Base-by-base conservation (phyloP, 2,888 invertebrate genomes). In the Phania funesta region DNA sequence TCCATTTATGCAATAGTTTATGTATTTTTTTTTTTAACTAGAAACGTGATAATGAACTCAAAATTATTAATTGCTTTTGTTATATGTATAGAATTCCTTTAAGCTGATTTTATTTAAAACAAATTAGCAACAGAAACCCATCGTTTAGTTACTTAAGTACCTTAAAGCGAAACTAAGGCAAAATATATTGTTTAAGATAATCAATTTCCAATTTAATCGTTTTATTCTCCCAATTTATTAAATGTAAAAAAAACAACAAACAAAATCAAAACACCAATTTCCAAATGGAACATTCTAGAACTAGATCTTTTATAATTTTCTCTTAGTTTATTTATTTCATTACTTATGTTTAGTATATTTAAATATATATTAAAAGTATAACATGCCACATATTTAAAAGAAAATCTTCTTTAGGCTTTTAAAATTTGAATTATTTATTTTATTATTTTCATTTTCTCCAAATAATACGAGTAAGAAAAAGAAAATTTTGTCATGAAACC, bases 141-240 rank as follows among this genome's bases (percentile, higher is more conserved):
- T 75, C 78, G 82, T 70, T 82, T 82, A 82, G 64, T 78, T 82
- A 50, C 74, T 74, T 82, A 78, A 82, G 82, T 70, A 78, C n/a
- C 64, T 58, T 50, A 50, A 76, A 67, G n/a, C n/a, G 38, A 64
- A 52, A 60, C 7, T 38, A 18, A 7, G 16, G 13, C 35, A 7
- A 11, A 29, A 16, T 41, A 16, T 18, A n/a, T 41, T 68, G 11
- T 20, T 56, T 35, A 32, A 35, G 26, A 29, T 46, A 26, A 62
- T 50, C 11, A 46, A 60, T 26, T 74, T 41, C 29, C 16, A 26
- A 24, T 29, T 48, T 60, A 22, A 54, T 68, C 8, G n/a, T n/a
- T n/a, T 24, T 32, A n/a, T 13, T 56, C 24, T 56, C 13, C 16
- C 32, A n/a, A n/a, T n/a, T n/a, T n/a, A n/a, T 38, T 6, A 52